Percentiles rank a stretch among this genome's conserved stretches.
These are phyloP conservation scores for Conistra vaccinii DNA, from an alignment of 2,888 invertebrate species.

Conservation along the genomic window DNA sequence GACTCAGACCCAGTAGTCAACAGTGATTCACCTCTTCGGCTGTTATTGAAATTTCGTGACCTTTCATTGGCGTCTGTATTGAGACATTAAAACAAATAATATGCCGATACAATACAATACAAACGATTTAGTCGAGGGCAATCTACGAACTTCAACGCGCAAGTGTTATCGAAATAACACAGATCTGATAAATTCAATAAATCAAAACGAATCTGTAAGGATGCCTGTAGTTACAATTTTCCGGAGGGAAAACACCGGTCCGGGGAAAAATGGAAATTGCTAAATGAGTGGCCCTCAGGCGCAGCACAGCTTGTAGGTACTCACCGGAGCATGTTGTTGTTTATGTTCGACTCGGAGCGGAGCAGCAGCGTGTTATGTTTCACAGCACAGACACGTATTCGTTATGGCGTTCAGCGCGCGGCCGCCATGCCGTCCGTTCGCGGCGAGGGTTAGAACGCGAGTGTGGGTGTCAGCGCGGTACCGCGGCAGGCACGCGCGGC, in stretches of 20 bases:
- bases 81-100: slow-evolving; percentile 64
- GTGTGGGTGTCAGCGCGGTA: slow-evolving; percentile 75
- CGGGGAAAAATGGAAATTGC: slow-evolving; percentile 63
- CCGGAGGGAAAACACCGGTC: slow-evolving; percentile 75
- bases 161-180: slow-evolving; percentile 56
- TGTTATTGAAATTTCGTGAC: slow-evolving; percentile 70
- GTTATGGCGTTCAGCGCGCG: slow-evolving; percentile 71
- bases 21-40: slow-evolving; percentile 70
- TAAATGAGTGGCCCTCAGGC: slow-evolving; percentile 9
- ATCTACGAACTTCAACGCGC: slow-evolving; percentile 54
- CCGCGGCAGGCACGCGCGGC: slow-evolving; percentile 54
- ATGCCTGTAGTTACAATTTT: slow-evolving; percentile 70
- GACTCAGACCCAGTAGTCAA: slow-evolving; percentile 74
- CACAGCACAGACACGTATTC: slow-evolving; percentile 79
- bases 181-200: slow-evolving; percentile 54
- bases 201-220: slow-evolving; percentile 59
- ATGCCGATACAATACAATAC: slow-evolving; percentile 61
- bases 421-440: slow-evolving; percentile 82
- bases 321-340: slow-evolving; percentile 75
- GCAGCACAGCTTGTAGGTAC: slow-evolving; percentile 57
- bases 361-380: slow-evolving; percentile 69
- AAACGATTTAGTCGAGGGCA: slow-evolving; percentile 61
- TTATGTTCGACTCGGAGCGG: slow-evolving; percentile 61
- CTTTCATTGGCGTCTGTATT: slow-evolving; percentile 67
- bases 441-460: slow-evolving; percentile 83